Conservation (phyloP, 2,113 vertebrate species). For the Turnix velox region DNA sequence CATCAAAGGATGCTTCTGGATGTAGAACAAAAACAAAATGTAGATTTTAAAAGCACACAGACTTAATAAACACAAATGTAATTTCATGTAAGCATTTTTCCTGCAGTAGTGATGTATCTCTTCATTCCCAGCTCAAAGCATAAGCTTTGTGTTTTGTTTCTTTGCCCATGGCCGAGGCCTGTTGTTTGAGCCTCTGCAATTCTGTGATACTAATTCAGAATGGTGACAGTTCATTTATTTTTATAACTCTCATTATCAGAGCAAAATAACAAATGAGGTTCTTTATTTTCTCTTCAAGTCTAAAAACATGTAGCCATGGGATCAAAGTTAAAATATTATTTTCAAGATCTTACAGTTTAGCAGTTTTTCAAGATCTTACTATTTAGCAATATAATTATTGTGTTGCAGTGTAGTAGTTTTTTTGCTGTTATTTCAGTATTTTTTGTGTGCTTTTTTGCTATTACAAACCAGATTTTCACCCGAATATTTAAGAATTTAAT, state of each 20-base stretch:
- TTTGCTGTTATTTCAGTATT: neutral
- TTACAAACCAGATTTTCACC: neutral
- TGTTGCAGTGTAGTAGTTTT: neutral
- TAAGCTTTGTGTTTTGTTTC: neutral
- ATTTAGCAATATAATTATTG: neutral
- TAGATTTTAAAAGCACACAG: neutral
- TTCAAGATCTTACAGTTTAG: neutral
- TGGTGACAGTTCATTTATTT: slow-evolving; percentile 47
- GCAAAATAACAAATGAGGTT: slow-evolving; percentile 14
- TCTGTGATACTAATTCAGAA: slow-evolving; percentile 20
- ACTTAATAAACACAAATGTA: neutral
- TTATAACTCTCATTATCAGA: slow-evolving; percentile 34
- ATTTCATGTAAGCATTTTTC: neutral
- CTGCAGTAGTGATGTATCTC: neutral
- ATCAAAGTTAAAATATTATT: neutral
- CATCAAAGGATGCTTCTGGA: slow-evolving; percentile 20
- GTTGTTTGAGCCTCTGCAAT: neutral
- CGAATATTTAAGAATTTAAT: neutral
- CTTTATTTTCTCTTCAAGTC: slow-evolving; percentile 28
- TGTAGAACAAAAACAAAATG: slow-evolving; percentile 5
- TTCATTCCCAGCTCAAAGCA: neutral
- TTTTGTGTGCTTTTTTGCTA: neutral
- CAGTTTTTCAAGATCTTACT: neutral
- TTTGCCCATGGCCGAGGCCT: neutral
- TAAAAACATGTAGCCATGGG: neutral